Base-by-base conservation (phyloP, 2,797 vertebrate species). In the Urophycis tenuis region DNA sequence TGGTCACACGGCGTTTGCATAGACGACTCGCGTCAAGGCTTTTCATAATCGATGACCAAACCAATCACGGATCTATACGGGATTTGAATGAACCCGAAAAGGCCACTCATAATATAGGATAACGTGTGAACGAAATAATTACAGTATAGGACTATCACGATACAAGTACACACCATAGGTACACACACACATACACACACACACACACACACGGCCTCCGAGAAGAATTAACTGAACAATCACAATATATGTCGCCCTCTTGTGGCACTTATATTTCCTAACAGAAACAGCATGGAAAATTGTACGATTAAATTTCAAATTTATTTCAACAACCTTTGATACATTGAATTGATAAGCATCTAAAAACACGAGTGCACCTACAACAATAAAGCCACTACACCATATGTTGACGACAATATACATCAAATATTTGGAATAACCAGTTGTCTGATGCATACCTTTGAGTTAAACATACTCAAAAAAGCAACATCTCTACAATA, bases 231-330 rank as follows among this genome's bases (percentile, higher is more conserved):
- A 91, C 87, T 1, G 80, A 82, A 11, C 87, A 77, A 90, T 80
- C 88, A 69, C 74, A 71, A 41, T 8, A 15, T 77, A 34, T 90
- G 88, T 83, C 88, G 86, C 90, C 90, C 81, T 76, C 91, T 90
- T 45, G 77, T 83, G 88, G 11, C 80, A 29, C 34, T 30, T 70
- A 74, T 72, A 29, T 49, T 1, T 45, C 78, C 77, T 80, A 81
- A 80, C n/a, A 72, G 45, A 60, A 76, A 75, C 22, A 25, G 53
- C 53, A 60, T 53, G 12, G 25, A 72, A 72, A 39, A 72, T n/a
- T n/a, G 19, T 34, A 14, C 33, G 15, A 19, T 34, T 36, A 72
- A 8, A 14, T 67, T 60, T n/a, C 10, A 25, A 10, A 60, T 60
- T 67, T 67, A 67, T 67, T 67, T 67, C 53, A 1, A 49, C 4